Percentiles rank a stretch among this genome's conserved stretches.
Evolutionary conservation across 2,113 vertebrate genomes (phyloP).

Genomic region (chimpanzee (Pan troglodytes)): NHGRI_mPanTro3-v2.1_pri NC_072402.2:147560501-147561000

Average conservation of each 20-base stretch:
- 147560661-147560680: background rate
- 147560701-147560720: conserved; percentile 73
- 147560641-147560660: background rate
- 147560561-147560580: background rate
- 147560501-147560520: background rate
- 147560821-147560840: background rate
- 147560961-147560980: background rate
- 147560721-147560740: conserved; percentile 86
- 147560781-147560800: background rate
- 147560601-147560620: background rate
- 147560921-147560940: background rate
- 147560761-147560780: conserved; percentile 86
- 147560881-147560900: background rate
- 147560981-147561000: background rate
- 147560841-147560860: background rate
- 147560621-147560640: background rate
- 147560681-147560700: background rate
- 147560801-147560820: background rate
- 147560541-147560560: background rate
- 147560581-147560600: background rate
- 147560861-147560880: background rate
- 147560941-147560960: background rate
- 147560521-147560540: background rate
- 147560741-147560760: conserved; percentile 85
- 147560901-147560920: background rate